phyloP scores from a whole-genome alignment of 1,140 invertebrate genomes.

The Drosophila cardini region DNA sequence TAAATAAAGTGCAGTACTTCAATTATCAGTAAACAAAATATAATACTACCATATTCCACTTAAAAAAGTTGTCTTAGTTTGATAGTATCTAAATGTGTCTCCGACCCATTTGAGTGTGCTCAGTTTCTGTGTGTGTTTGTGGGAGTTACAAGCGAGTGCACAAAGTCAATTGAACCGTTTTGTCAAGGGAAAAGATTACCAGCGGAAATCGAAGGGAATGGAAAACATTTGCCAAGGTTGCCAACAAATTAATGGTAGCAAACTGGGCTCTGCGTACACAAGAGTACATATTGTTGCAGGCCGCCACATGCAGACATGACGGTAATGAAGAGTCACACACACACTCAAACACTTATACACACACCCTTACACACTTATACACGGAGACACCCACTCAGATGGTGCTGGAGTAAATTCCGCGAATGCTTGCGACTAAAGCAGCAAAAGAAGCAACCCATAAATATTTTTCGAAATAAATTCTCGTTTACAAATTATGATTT shows the following conservation, averaged over 20 bases:
- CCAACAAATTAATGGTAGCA: constrained; percentile 43
- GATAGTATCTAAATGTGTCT: constrained; percentile 12
- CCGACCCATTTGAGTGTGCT: not conserved
- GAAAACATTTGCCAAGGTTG: constrained; percentile 49
- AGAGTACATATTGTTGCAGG: constrained; percentile 36
- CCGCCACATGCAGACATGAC: constrained; percentile 43
- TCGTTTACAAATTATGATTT: constrained; percentile 83
- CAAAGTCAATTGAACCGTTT: constrained; percentile 52
- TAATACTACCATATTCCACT: constrained; percentile 1
- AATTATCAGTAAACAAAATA: not conserved
- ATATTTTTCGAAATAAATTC: constrained; percentile 83
- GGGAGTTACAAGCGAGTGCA: constrained; percentile 28
- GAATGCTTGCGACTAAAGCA: constrained; percentile 38
- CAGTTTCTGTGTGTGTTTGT: not conserved
- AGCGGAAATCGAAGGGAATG: constrained; percentile 21
- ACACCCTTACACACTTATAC: not conserved
- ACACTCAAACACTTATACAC: not conserved
- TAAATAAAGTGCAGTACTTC: not conserved
- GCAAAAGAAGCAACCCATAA: constrained; percentile 65
- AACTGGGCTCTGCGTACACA: not conserved
- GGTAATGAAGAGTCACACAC: constrained; percentile 62
- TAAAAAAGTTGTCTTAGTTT: not conserved
- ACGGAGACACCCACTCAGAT: constrained; percentile 8
- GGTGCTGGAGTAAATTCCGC: constrained; percentile 56
- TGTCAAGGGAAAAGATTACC: constrained; percentile 38